phyloP scores from a whole-genome alignment of 2,797 vertebrate species.

The Lagorchestes hirsutus region DNA sequence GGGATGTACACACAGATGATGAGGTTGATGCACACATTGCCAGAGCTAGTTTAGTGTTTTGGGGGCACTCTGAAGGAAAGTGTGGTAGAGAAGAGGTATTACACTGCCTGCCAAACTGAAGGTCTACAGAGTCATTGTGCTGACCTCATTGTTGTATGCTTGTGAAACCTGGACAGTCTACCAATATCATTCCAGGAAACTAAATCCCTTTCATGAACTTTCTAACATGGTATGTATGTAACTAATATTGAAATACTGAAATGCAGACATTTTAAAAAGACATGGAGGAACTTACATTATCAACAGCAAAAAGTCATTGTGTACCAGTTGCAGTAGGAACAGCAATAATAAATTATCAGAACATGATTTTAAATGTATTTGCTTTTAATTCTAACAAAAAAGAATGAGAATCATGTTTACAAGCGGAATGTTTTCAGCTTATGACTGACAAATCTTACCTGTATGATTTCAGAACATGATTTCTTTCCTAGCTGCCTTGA shows the following conservation, averaged over 20 bases:
- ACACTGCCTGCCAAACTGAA: neutral
- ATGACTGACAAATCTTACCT: slow-evolving; percentile 31
- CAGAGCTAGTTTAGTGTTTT: neutral
- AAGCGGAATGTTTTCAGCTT: slow-evolving; percentile 29
- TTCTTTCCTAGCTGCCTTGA: slow-evolving; percentile 58
- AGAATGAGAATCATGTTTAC: slow-evolving; percentile 61
- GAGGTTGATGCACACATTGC: too few relatives aligned
- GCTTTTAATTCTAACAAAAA: slow-evolving; percentile 53
- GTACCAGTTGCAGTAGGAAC: neutral
- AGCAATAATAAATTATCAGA: slow-evolving; percentile 32
- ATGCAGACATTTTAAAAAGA: neutral
- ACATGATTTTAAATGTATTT: slow-evolving; percentile 58
- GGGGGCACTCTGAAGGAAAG: neutral
- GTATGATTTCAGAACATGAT: slow-evolving; percentile 58
- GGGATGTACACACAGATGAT: too few relatives aligned
- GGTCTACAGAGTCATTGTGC: neutral
- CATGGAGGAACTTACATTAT: neutral
- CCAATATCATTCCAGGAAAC: neutral
- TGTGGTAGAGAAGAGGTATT: neutral
- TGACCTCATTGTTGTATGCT: too few relatives aligned
- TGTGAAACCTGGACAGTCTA: neutral
- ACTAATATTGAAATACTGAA: neutral
- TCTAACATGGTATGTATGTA: slow-evolving; percentile 11
- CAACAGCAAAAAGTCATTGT: neutral
- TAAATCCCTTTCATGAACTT: neutral